Percentiles rank a stretch among this genome's conserved stretches.
phyloP scores from a whole-genome alignment of 2,113 vertebrate genomes.

The Festucalex cinctus region DNA sequence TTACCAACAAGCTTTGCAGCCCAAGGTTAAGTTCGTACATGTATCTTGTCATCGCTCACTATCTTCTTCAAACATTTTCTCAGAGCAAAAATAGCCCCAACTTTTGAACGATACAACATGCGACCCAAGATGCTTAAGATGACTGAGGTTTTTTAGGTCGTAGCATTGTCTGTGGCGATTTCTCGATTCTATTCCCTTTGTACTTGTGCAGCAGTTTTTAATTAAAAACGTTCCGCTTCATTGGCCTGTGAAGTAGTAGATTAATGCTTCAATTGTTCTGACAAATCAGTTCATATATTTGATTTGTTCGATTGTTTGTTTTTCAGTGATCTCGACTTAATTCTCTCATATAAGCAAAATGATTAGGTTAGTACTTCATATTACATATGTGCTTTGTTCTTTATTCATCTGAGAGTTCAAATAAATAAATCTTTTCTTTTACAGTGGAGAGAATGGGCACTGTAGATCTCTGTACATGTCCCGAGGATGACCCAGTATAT shows the following conservation, averaged over 20 bases:
- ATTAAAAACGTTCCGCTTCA: not conserved
- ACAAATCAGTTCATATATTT: not conserved
- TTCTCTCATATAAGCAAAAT: not conserved
- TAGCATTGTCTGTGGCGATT: not conserved
- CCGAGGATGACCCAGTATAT: constrained; percentile 21
- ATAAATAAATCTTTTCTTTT: constrained; percentile 12
- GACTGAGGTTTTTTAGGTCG: not conserved
- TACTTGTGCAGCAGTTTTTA: not conserved
- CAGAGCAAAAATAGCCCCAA: not conserved
- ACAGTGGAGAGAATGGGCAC: constrained; percentile 10
- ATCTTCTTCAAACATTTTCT: not conserved
- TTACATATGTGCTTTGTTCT: constrained; percentile 1
- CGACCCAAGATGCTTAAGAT: not conserved
- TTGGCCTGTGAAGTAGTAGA: not conserved
- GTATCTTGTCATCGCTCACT: not conserved
- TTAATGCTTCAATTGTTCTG: not conserved
- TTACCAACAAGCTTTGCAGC: not conserved
- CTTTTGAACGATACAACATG: not conserved
- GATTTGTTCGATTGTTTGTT: not conserved
- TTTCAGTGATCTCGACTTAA: not conserved
- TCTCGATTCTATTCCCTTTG: not conserved
- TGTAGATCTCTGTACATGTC: constrained; percentile 24
- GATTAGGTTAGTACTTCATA: not conserved
- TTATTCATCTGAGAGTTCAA: not conserved
- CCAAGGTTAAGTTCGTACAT: not conserved